Evolutionary conservation across 2,797 vertebrate genomes (phyloP), one percentile per base, ranked within the genome.

Genomic region (Synanceia verrucosa): DNA sequence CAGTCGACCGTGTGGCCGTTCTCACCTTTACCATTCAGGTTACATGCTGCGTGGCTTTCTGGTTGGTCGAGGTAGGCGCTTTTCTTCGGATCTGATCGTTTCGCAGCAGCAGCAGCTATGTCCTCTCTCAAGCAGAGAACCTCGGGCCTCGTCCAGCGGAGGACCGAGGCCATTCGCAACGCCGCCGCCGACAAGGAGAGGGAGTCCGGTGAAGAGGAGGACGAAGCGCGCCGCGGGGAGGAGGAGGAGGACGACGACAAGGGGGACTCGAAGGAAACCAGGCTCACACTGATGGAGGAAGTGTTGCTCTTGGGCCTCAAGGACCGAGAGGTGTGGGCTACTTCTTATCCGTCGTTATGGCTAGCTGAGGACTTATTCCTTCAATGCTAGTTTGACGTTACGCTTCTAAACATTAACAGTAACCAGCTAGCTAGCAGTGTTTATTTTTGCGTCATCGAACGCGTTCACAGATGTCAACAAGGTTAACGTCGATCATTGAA

Each of bases 221-320:
- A 96, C 34, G 93, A 95, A 62, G 93, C 94, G 52, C 93, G 94
- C 64, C 94, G 96, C 65, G 94, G 92, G 37, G 96, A 97, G 31
- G 96, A 98, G 72, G 94, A 96, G 3, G 52, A 44, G 1, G 33
- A 96, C 3, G 95, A 97, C 2, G 96, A 97, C 79, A 94, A 95
- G 91, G 96, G 86, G 37, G 92, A 98, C 89, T 97, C 96, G 55
- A 98, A 99, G 92, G 97, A 99, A 83, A 98, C 97, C 8, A 90
- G 97, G 39, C 95, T 99, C 34, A 98, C 97, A 0, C 93, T 99
- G 59, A 99, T 99, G 97, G 97, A 99, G 78, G 97, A 98, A 70
- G 97, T 99, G 91, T 75, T 99, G 86, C 95, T 99, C 2, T 73
- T 99, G 90, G 97, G 97, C 87, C 95, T 99, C 83, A 98, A 99